These are phyloP conservation scores for Trachythela sp. DNA, from an alignment of 64 coral and sea anemone species.

Conservation along the genomic window DNA sequence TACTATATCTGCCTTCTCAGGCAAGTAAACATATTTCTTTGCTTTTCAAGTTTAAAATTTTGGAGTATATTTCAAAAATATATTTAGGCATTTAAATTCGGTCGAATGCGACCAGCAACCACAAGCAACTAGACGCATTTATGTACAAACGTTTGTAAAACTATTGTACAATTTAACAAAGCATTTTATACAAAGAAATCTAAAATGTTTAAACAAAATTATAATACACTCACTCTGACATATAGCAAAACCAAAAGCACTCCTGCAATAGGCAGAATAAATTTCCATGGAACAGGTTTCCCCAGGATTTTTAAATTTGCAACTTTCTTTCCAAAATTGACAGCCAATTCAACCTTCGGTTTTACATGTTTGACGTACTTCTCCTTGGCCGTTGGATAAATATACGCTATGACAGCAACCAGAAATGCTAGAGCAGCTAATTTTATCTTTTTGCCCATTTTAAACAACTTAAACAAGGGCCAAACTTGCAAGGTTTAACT, in stretches of 20 bases:
- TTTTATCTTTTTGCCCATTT: slow-evolving; percentile 14
- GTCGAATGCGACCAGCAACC: too few relatives aligned
- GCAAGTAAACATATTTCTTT: too few relatives aligned
- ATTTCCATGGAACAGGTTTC: slow-evolving; percentile 14
- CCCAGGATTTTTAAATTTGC: slow-evolving; percentile 1
- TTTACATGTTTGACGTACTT: not conserved
- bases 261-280: not conserved
- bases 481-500: not conserved
- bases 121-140: too few relatives aligned
- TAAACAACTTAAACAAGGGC: not conserved
- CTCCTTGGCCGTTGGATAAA: not conserved
- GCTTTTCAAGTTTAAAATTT: too few relatives aligned
- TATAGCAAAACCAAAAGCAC: not conserved
- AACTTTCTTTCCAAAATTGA: not conserved
- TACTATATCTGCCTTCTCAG: too few relatives aligned
- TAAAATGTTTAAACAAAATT: not conserved
- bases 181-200: not conserved
- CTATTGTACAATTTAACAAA: not conserved
- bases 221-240: not conserved
- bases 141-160: not conserved
- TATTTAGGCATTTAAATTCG: too few relatives aligned
- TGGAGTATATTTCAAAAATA: too few relatives aligned
- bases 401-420: not conserved
- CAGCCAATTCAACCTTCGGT: not conserved
- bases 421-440: not conserved